These are phyloP conservation scores for Tribolium castaneum DNA, from an alignment of 1,140 invertebrate genomes.

Conservation along the genomic window DNA sequence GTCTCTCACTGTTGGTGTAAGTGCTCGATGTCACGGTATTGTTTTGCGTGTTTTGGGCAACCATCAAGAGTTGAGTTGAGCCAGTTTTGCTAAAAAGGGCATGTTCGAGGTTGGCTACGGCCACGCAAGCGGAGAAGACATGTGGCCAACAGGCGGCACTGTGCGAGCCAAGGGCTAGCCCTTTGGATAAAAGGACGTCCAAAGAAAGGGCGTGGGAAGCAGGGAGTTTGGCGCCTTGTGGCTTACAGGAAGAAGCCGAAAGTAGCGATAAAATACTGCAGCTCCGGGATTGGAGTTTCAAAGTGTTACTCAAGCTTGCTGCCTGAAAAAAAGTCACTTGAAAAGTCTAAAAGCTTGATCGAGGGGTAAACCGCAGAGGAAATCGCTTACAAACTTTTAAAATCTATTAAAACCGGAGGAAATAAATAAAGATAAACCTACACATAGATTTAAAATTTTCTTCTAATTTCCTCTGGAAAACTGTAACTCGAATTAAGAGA, in stretches of 20 bases:
- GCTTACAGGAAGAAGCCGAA: conserved; percentile 80
- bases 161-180: conserved; percentile 88
- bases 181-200: conserved; percentile 80
- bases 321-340: conserved; percentile 65
- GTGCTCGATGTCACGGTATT: conserved; percentile 62
- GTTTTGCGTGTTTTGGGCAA: conserved; percentile 65
- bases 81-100: conserved; percentile 81
- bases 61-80: conserved; percentile 64
- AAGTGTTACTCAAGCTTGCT: conserved; percentile 77
- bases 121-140: conserved; percentile 91
- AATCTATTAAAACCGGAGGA: too few species aligned
- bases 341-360: too few species aligned
- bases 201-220: conserved; percentile 91
- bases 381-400: too few species aligned
- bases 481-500: too few species aligned
- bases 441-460: too few species aligned
- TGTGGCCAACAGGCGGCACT: conserved; percentile 93
- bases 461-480: too few species aligned
- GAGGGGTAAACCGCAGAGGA: too few species aligned
- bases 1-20: conserved; percentile 61
- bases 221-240: conserved; percentile 75
- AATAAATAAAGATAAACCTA: too few species aligned
- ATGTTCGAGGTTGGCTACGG: conserved; percentile 90
- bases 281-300: conserved; percentile 85
- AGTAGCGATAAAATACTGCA: conserved; percentile 84